Evolutionary conservation across 2,888 invertebrate genomes (phyloP).

Genomic region (Siphonodentalium dalli): DNA sequence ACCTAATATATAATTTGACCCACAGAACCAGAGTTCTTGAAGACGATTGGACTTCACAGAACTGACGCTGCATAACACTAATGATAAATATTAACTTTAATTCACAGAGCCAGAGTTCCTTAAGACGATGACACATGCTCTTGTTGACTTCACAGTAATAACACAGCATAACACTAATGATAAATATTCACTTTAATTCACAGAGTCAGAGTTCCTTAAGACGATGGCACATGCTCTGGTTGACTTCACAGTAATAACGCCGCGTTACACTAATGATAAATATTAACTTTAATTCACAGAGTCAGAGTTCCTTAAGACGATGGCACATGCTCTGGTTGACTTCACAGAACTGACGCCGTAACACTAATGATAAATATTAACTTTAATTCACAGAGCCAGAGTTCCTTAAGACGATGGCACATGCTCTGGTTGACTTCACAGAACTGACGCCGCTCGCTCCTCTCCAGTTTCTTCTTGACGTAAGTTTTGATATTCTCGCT

Average conservation of each 20-base stretch:
- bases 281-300: slow-evolving; percentile 58
- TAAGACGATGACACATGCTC: slow-evolving; percentile 89
- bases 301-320: slow-evolving; percentile 89
- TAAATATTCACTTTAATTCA: no score
- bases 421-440: slow-evolving; percentile 92
- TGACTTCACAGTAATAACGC: slow-evolving; percentile 96
- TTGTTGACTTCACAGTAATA: slow-evolving; percentile 94
- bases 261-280: no score
- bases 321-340: slow-evolving; percentile 90
- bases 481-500: slow-evolving; percentile 54
- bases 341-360: slow-evolving; percentile 96
- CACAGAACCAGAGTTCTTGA: no score
- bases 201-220: slow-evolving; percentile 83
- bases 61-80: no score
- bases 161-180: no score
- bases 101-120: slow-evolving; percentile 78
- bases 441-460: slow-evolving; percentile 95
- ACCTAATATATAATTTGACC: no score
- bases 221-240: slow-evolving; percentile 91
- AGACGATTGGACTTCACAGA: no score
- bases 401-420: slow-evolving; percentile 93
- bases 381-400: slow-evolving; percentile 69
- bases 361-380: no score
- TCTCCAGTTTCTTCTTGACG: slow-evolving; percentile 87
- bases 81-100: no score